phyloP scores from a whole-genome alignment of 1,140 invertebrate species.

The Drosophila hydei region DNA sequence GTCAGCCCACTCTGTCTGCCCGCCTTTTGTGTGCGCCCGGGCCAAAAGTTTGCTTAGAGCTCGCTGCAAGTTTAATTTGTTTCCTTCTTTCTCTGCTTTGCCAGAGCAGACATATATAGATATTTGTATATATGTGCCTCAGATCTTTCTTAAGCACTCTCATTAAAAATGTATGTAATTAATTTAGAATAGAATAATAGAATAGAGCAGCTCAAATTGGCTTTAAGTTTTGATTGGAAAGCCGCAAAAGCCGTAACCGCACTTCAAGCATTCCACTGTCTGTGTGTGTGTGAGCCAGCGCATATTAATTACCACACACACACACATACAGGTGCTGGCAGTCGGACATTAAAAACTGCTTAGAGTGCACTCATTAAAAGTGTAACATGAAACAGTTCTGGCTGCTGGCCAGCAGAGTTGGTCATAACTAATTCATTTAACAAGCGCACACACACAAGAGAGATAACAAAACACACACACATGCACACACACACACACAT shows the following conservation, averaged over 20 bases:
- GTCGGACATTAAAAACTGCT: constrained; percentile 54
- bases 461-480: constrained; percentile 1
- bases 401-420: constrained; percentile 32
- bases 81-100: background rate
- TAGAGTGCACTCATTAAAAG: constrained; percentile 74
- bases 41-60: constrained; percentile 44
- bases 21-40: constrained; percentile 32
- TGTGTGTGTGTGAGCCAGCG: constrained; percentile 3
- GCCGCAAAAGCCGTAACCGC: constrained; percentile 26
- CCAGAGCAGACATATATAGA: no score
- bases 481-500: background rate
- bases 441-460: constrained; percentile 38
- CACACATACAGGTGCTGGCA: constrained; percentile 4
- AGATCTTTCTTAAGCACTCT: constrained; percentile 7
- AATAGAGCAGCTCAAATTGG: constrained; percentile 1
- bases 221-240: constrained; percentile 22
- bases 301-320: constrained; percentile 47
- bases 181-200: background rate
- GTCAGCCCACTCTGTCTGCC: background rate
- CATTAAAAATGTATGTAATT: constrained; percentile 4
- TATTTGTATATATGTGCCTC: background rate
- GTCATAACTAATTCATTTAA: constrained; percentile 78
- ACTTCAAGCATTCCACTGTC: constrained; percentile 1
- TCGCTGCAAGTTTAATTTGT: constrained; percentile 35
- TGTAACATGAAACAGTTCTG: constrained; percentile 61